These are phyloP conservation scores for Folsomia candida DNA, from an alignment of 2,888 invertebrate species.

Conservation along the genomic window DNA sequence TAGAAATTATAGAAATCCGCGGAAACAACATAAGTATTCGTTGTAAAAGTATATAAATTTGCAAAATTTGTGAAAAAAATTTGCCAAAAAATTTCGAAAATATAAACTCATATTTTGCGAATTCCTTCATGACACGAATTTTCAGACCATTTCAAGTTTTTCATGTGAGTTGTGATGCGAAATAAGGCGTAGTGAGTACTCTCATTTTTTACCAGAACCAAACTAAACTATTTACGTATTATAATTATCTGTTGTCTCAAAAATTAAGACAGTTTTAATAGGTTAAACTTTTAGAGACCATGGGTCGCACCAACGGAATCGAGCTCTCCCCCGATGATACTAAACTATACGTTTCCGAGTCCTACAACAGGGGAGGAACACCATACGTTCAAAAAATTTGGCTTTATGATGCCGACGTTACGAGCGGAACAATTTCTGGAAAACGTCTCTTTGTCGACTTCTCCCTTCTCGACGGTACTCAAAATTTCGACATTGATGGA, in stretches of 20 bases:
- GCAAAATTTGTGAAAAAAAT: no score
- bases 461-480: conserved; percentile 21
- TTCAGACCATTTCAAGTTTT: no score
- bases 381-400: conserved; percentile 40
- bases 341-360: conserved; percentile 40
- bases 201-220: no score
- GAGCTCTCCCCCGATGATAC: conserved; percentile 42
- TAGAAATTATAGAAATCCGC: no score
- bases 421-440: conserved; percentile 25
- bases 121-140: no score
- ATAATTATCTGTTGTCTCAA: background rate
- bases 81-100: no score
- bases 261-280: background rate
- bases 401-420: conserved; percentile 34
- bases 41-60: no score
- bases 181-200: no score
- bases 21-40: no score
- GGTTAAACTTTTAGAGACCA: conserved; percentile 27
- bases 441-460: conserved; percentile 44
- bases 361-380: conserved; percentile 32
- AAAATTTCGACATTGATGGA: conserved; percentile 36
- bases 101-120: no score
- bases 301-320: conserved; percentile 47
- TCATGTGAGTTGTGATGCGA: no score
- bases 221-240: no score